Percentiles rank a stretch among this genome's conserved stretches.
Evolutionary conservation across 2,113 vertebrate genomes (phyloP).

Genomic region (Haliaeetus leucogaster): DNA sequence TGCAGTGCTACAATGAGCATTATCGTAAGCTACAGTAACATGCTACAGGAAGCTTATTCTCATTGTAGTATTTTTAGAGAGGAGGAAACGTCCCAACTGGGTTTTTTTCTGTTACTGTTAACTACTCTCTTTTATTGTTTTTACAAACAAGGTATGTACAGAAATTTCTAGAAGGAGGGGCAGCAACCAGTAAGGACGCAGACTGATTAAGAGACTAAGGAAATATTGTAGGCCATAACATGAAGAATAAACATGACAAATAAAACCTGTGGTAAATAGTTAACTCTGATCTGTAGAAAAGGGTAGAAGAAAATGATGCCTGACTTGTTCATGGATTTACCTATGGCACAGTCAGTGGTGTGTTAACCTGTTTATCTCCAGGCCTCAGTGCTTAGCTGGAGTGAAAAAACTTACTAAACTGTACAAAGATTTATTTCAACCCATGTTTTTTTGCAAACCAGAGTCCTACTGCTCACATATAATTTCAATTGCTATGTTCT

Average conservation of each 20-base stretch:
- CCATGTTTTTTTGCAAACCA: background rate
- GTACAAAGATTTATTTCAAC: background rate
- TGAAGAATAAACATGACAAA: background rate
- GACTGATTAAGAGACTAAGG: background rate
- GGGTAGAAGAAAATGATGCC: background rate
- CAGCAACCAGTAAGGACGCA: background rate
- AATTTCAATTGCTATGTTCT: background rate
- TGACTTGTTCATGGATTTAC: background rate
- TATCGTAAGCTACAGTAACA: background rate
- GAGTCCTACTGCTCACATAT: background rate
- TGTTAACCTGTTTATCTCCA: background rate
- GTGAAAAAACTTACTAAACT: background rate
- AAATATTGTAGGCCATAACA: background rate
- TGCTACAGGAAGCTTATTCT: background rate
- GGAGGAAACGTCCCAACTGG: background rate
- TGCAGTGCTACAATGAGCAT: background rate
- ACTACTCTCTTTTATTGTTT: background rate
- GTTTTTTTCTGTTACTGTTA: background rate
- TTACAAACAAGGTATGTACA: background rate
- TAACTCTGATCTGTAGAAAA: background rate
- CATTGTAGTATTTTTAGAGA: background rate
- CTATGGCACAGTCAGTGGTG: background rate
- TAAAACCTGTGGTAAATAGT: background rate
- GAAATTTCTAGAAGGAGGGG: background rate
- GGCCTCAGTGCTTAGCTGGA: background rate